Evolutionary conservation across 2,113 vertebrate species (phyloP).

Genomic region (Brachyhypopomus gauderio): DNA sequence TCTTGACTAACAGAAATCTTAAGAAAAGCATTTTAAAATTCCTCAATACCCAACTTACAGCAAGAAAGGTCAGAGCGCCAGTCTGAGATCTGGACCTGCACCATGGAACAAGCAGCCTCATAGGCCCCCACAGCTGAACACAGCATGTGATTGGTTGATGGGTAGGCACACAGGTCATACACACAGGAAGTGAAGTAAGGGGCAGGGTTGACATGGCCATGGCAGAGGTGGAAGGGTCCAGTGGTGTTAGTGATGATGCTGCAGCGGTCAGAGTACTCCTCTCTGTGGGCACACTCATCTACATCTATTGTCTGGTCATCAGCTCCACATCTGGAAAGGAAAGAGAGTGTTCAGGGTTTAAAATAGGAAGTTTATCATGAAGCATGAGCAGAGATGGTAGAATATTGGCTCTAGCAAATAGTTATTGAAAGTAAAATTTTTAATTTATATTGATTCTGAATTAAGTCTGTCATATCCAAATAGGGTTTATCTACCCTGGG

Average conservation of each 20-base stretch:
- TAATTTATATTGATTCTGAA: too few relatives aligned
- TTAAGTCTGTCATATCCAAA: too few relatives aligned
- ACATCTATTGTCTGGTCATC: slow-evolving; percentile 32
- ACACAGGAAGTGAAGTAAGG: too few relatives aligned
- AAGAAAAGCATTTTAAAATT: too few relatives aligned
- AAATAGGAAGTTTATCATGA: not conserved
- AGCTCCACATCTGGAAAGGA: slow-evolving; percentile 51
- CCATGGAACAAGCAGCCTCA: slow-evolving; percentile 62
- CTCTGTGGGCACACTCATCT: slow-evolving; percentile 32
- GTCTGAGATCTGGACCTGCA: slow-evolving; percentile 35
- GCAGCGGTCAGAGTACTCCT: slow-evolving; percentile 63
- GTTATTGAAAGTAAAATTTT: too few relatives aligned
- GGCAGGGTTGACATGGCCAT: slow-evolving; percentile 49
- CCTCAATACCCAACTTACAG: too few relatives aligned
- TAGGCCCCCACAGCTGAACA: too few relatives aligned
- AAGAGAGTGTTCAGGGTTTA: not conserved
- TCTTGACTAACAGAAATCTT: too few relatives aligned
- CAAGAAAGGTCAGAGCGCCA: too few relatives aligned
- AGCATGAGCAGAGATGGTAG: not conserved
- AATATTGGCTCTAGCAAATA: too few relatives aligned
- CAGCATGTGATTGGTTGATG: too few relatives aligned
- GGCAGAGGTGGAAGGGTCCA: slow-evolving; percentile 65
- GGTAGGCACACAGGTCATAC: too few relatives aligned
- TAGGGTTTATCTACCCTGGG: slow-evolving; percentile 59
- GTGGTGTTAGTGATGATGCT: slow-evolving; percentile 62